Conservation (phyloP, 2,888 invertebrate species). For the Platycheirus rosarum region DNA sequence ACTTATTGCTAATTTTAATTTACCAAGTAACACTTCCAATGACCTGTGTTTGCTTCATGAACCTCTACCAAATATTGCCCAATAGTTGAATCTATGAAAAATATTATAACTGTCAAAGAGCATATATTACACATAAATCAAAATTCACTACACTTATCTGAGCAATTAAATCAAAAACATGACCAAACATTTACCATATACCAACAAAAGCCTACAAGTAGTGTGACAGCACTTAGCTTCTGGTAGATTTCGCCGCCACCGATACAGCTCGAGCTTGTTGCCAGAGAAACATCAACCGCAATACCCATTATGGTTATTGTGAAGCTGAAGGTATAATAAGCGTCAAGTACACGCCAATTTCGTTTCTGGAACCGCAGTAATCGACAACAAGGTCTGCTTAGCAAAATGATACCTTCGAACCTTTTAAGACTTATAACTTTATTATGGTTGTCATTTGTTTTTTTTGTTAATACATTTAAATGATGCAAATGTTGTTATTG, state of each 20-base stretch:
- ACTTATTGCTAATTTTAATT: neutral
- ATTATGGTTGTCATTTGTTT: conserved; percentile 12
- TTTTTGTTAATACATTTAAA: neutral
- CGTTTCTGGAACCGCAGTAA: conserved; percentile 18
- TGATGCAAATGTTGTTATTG: conserved; percentile 3
- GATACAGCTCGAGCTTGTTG: neutral
- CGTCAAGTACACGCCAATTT: conserved; percentile 34
- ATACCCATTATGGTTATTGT: conserved; percentile 45
- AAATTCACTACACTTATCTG: conserved; percentile 44
- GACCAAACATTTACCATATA: conserved; percentile 64
- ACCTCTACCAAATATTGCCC: neutral
- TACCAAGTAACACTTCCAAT: neutral
- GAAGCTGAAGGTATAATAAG: conserved; percentile 4
- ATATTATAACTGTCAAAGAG: conserved; percentile 33
- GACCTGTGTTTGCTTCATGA: neutral
- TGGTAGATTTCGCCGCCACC: conserved; percentile 29
- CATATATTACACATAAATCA: conserved; percentile 39
- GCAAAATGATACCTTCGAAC: conserved; percentile 19
- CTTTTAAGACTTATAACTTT: conserved; percentile 27
- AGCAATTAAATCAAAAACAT: conserved; percentile 61
- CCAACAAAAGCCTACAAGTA: conserved; percentile 47
- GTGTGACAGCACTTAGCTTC: conserved; percentile 70
- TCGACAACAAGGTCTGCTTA: conserved; percentile 58
- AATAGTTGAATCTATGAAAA: neutral
- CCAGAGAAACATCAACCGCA: conserved; percentile 25